Conservation (phyloP, 2,797 vertebrate species). For the Arrhamphus sclerolepis region DNA sequence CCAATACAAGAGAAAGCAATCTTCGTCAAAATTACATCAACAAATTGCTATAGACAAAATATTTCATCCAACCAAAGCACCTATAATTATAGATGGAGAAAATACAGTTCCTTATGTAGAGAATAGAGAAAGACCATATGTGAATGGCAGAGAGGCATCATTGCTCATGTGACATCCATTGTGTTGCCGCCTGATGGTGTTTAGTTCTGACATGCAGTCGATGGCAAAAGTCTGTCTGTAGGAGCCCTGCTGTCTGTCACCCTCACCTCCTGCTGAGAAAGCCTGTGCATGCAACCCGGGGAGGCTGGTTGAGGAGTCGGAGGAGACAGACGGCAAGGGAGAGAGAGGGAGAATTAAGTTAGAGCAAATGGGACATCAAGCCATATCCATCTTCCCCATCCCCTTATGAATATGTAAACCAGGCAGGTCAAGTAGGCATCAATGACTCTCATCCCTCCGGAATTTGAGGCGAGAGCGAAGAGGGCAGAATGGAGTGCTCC, state of each 20-base stretch:
- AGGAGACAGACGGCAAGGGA: slow-evolving; percentile 45
- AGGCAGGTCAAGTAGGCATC: slow-evolving; percentile 77
- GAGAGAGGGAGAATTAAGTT: slow-evolving; percentile 55
- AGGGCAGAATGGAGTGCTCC: slow-evolving; percentile 31
- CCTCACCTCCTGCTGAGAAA: slow-evolving; percentile 68
- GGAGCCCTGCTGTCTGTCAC: slow-evolving; percentile 67
- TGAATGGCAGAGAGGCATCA: slow-evolving; percentile 44
- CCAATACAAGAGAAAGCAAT: no score
- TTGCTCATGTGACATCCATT: slow-evolving; percentile 58
- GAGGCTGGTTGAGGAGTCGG: slow-evolving; percentile 15
- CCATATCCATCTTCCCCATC: slow-evolving; percentile 64
- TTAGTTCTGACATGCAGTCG: slow-evolving; percentile 58
- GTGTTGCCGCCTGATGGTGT: slow-evolving; percentile 56
- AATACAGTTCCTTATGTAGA: slow-evolving; percentile 35
- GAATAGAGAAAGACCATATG: slow-evolving; percentile 38
- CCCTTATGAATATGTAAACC: slow-evolving; percentile 81
- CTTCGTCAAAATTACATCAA: no score
- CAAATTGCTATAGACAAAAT: no score
- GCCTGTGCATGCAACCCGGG: slow-evolving; percentile 50
- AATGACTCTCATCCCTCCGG: slow-evolving; percentile 62
- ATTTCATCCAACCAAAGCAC: no score
- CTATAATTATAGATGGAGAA: slow-evolving; percentile 7
- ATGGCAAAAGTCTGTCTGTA: slow-evolving; percentile 57
- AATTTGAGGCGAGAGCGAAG: slow-evolving; percentile 41
- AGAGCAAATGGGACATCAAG: slow-evolving; percentile 53